Base-by-base conservation (phyloP, 1,140 invertebrate genomes). In the Homarus americanus region DNA sequence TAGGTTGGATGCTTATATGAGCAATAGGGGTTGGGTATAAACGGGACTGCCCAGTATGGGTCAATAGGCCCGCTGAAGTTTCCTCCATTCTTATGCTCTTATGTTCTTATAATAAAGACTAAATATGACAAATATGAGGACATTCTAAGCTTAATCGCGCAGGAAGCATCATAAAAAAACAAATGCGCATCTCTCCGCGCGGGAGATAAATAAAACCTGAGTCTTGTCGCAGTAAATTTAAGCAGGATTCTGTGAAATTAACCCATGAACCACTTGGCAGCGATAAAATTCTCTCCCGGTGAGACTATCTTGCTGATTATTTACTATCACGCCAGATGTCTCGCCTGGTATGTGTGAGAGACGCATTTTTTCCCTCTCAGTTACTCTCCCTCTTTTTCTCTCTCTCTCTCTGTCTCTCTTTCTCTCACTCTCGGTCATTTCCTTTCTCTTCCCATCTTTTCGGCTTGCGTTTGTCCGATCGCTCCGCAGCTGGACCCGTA, bases 181-280 rank as follows among this genome's bases (percentile, higher is more conserved):
- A 69, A 69, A 69, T 69, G 63, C 63, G 28, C 5, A 9, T 69
- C n/a, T 69, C 63, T 28, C 63, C 1, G n/a, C 10, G 12, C n/a
- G 38, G 20, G 38, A 79, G 36, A 79, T n/a, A 87, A 34, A 89
- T 5, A 49, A 28, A 89, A 53, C 53, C 24, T 20, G 49, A 44
- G 49, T 20, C 3, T 72, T 75, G 63, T 83, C 40, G 80, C 38
- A 66, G 69, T 63, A 83, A 83, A 75, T 76, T 83, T 83, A n/a
- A 58, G 44, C 79, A 82, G 73, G 80, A 90, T 90, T 90, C 87
- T 66, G 36, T 40, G 44, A 90, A 90, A 90, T 90, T 90, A 90
- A 75, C 87, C 87, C 87, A 84, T 90, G 87, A 90, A 90, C 87
- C 80, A 90, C 87, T 89, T 83, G 72, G 87, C 80, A 10, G 41